Base-by-base conservation (phyloP, 2,113 vertebrate genomes). In the Thunnus thynnus region DNA sequence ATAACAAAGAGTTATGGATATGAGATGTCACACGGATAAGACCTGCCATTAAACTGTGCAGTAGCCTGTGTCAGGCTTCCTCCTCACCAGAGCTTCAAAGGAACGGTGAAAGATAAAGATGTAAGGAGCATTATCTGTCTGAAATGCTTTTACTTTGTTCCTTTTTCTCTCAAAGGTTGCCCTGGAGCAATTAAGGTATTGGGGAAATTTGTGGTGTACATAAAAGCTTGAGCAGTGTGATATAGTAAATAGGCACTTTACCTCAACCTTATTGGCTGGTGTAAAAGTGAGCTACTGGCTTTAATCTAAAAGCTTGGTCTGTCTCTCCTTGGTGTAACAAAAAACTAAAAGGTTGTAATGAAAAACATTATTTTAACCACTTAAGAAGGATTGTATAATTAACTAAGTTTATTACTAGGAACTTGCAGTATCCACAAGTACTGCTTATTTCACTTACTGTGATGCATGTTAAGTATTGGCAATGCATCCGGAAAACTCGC, bases 1-100 rank as follows among this genome's bases (percentile, higher is more conserved):
- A 84, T 92, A 91, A 91, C 84, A 92, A 88, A 92, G 90, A 92
- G 72, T 91, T 92, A 92, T 92, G 89, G 85, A 91, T 93, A 91
- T 90, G 84, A 90, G 89, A 89, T 90, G 78, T 91, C 83, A 82
- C 76, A 65, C 22, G 62, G 84, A 92, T 88, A 89, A 83, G 74
- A 76, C 68, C 67, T 83, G 88, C 83, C 75, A 90, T 90, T 91
- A 88, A 91, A 88, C 48, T 71, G 76, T 80, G 71, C 61, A 27
- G 82, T 64, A 75, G 73, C 63, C 80, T 86, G 54, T 88, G 79
- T 81, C 82, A 77, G 71, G 61, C n/a, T 74, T 83, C 55, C 68
- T 83, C 71, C 72, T 62, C 60, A 56, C 41, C 82, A 81, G 73
- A 80, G 81, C 67, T 61, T 76, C 72, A 88, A 86, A 78, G 73